phyloP scores from a whole-genome alignment of 2,113 vertebrate genomes.

The Chlorodrepanis virens region DNA sequence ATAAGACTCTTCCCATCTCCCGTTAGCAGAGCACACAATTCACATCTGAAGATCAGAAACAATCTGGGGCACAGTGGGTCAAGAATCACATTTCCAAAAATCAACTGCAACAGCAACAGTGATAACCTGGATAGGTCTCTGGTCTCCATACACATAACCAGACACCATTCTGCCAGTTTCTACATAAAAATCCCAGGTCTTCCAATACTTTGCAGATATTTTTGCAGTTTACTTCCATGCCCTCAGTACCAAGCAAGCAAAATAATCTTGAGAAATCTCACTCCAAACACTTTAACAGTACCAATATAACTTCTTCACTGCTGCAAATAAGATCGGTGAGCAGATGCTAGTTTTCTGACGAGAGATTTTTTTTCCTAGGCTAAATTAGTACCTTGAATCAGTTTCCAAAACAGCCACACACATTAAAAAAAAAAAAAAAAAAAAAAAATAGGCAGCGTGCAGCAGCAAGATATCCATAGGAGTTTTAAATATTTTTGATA shows the following conservation, averaged over 20 bases:
- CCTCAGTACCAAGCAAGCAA: neutral
- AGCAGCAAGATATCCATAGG: neutral
- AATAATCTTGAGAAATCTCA: neutral
- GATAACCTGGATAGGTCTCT: neutral
- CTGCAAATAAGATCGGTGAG: neutral
- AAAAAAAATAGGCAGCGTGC: neutral
- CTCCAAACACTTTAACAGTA: neutral
- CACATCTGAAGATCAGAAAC: neutral
- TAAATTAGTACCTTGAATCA: conserved; percentile 1
- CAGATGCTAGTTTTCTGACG: conserved; percentile 6
- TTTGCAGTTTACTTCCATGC: neutral
- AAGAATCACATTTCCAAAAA: neutral
- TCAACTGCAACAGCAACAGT: neutral
- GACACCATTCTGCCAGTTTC: neutral
- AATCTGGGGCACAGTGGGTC: neutral
- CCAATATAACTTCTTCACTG: neutral
- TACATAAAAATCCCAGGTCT: neutral
- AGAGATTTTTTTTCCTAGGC: neutral
- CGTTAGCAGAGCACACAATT: neutral
- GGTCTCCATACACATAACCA: neutral
- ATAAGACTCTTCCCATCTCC: neutral
- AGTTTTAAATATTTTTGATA: neutral
- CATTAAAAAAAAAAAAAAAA: neutral
- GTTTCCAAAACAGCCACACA: neutral
- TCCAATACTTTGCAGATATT: neutral